Evolutionary conservation across 2,113 vertebrate genomes (phyloP).

Genomic region (Chauna torquata): DNA sequence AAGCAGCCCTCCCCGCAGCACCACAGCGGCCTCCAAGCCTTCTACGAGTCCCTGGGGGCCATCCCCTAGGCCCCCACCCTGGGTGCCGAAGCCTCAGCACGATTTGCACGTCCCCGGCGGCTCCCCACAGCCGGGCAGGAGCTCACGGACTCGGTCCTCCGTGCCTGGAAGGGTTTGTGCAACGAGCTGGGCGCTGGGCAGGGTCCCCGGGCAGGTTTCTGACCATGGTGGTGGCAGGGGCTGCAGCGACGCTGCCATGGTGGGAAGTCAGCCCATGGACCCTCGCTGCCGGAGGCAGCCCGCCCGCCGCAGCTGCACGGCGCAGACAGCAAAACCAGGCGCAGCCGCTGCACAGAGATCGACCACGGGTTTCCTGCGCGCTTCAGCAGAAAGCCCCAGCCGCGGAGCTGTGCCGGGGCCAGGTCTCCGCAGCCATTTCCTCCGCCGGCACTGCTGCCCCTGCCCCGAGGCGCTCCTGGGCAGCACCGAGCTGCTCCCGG

Average conservation of each 20-base stretch:
- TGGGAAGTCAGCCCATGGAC: neutral
- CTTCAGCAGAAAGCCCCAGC: neutral
- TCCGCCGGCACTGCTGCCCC: neutral
- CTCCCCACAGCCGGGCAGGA: rapidly evolving
- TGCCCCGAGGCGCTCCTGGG: neutral
- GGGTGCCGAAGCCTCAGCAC: rapidly evolving
- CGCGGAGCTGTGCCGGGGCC: neutral
- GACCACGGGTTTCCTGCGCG: neutral
- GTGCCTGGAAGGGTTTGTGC: neutral
- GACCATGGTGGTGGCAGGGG: rapidly evolving
- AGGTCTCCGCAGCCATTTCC: neutral
- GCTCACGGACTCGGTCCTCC: rapidly evolving
- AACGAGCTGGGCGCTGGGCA: too few species aligned
- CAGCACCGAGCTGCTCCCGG: too few species aligned
- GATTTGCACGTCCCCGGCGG: neutral
- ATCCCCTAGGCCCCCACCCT: neutral
- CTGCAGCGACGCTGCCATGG: neutral
- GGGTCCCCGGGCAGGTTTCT: neutral
- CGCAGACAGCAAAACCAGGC: neutral
- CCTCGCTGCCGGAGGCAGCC: neutral
- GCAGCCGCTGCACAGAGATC: neutral
- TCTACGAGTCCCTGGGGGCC: constrained; percentile 73
- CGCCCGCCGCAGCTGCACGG: neutral
- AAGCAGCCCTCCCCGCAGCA: constrained; percentile 35
- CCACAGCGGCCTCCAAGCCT: neutral